These are phyloP conservation scores for Suncus etruscus DNA, from an alignment of 2,113 vertebrate species.

Conservation along the genomic window DNA sequence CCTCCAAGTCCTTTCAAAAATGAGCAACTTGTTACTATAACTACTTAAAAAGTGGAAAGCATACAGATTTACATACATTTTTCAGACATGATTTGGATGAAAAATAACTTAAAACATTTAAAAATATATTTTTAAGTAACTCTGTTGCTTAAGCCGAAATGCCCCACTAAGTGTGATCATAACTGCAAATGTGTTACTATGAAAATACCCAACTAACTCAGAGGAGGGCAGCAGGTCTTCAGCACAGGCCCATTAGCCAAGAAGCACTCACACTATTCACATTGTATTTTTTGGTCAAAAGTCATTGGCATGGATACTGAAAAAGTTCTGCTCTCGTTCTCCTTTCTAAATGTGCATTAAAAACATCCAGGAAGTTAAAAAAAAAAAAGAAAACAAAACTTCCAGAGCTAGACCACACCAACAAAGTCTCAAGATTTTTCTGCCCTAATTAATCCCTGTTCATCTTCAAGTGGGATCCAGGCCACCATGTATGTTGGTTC, in stretches of 20 bases:
- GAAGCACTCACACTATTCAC: not conserved
- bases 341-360: not conserved
- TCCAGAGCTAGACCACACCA: not conserved
- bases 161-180: not conserved
- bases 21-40: not conserved
- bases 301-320: not conserved
- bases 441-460: not conserved
- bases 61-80: too few relatives aligned
- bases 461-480: not conserved
- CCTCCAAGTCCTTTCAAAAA: not conserved
- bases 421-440: not conserved
- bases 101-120: too few relatives aligned
- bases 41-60: too few relatives aligned
- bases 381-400: not conserved
- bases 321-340: not conserved
- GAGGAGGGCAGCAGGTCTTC: not conserved
- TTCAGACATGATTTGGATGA: too few relatives aligned
- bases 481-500: not conserved
- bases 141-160: constrained; percentile 11
- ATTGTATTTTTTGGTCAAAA: not conserved
- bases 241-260: not conserved
- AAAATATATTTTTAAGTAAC: not conserved
- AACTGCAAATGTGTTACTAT: not conserved
- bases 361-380: not conserved
- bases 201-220: not conserved